phyloP scores from a whole-genome alignment of 2,888 invertebrate genomes.

The Tenthredo amoena region DNA sequence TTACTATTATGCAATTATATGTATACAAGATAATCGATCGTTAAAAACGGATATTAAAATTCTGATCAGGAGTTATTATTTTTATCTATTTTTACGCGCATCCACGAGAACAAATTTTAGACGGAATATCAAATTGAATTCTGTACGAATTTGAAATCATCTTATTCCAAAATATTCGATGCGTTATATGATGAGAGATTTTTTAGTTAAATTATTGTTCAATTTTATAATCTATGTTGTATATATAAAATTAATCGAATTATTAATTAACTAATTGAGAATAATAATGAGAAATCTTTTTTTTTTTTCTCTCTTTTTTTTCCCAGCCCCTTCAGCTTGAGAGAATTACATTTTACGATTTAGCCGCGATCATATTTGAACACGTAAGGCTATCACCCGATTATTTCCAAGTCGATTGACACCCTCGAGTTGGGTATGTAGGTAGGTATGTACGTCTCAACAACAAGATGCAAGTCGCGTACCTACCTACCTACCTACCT shows the following conservation, averaged over 20 bases:
- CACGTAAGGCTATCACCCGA: neutral
- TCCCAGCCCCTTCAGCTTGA: neutral
- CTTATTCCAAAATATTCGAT: neutral
- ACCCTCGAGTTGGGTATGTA: neutral
- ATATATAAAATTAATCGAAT: neutral
- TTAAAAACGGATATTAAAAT: no score
- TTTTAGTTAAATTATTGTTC: neutral
- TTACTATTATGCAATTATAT: neutral
- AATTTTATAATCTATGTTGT: neutral
- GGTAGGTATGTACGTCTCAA: neutral
- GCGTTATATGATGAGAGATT: neutral
- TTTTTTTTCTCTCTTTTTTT: neutral
- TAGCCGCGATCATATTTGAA: neutral
- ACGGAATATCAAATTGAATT: neutral
- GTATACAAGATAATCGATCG: no score
- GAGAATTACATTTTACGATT: neutral
- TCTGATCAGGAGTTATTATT: neutral
- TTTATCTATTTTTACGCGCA: neutral
- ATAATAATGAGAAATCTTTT: neutral
- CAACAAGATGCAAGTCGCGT: neutral
- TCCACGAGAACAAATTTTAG: no score
- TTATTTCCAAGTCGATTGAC: constrained; percentile 11
- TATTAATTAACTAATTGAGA: neutral
- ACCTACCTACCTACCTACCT: neutral
- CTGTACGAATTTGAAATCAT: neutral